Evolutionary conservation across 2,113 vertebrate genomes (phyloP), one percentile per base, ranked within the genome.

Genomic region (Dipodomys merriami): DNA sequence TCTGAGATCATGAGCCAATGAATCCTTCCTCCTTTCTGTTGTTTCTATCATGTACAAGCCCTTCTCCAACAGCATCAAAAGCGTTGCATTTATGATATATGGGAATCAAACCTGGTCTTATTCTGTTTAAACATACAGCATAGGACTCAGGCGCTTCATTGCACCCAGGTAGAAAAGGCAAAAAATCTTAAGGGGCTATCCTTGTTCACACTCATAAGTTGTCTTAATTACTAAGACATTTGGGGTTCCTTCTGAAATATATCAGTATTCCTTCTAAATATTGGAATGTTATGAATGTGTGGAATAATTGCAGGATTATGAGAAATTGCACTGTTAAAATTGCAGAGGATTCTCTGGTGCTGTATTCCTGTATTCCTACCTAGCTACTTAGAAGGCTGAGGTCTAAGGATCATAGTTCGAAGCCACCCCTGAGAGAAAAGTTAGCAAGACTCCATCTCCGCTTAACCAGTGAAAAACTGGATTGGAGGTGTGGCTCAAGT

Each of bases 281-380:
- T 0, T 73, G 39, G 39, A 44, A 39, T 35, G 44, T 3, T 57
- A 86, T 65, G 72, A 18, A 2, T n/a, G 0, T 94, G 27, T 88
- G 35, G 6, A 68, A 53, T 88, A 35, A 88, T 39, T 86, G 13
- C 25, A 71, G 35, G 83, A 64, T 84, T 68, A 88, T 60, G 46
- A 92, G 11, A 77, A 79, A 78, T 30, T 80, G 5, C 11, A 53
- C 7, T 86, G 29, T 86, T 35, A 89, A 94, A 88, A 91, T 33
- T 69, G 62, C 19, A 73, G 44, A 23, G 46, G 57, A n/a, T 3
- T 39, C 6, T 30, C 44, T 62, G 49, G 49, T 49, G 49, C 49
- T 39, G 39, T 3, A 39, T 39, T 39, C 39, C 39, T 39, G 39
- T 39, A 39, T 39, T 39, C 39, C 39, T 49, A 49, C 49, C 49